Conservation (phyloP, 2,113 vertebrate genomes). For the Spheniscus mendiculus region DNA sequence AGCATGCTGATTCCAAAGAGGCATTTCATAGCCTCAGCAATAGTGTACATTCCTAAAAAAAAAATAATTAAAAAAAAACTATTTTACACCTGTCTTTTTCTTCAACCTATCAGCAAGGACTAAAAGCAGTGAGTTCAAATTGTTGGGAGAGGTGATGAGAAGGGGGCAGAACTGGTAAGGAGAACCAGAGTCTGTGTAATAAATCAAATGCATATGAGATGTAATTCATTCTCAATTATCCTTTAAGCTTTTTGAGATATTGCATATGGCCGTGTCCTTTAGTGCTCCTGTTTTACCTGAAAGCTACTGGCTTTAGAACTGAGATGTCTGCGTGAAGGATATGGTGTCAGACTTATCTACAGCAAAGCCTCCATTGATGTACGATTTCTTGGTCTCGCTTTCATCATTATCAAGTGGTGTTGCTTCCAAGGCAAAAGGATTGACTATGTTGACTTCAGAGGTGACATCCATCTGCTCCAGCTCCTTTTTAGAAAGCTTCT, state of each 20-base stretch:
- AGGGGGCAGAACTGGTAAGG: background rate
- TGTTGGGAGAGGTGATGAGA: background rate
- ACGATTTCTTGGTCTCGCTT: conserved; percentile 87
- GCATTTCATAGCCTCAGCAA: conserved; percentile 18
- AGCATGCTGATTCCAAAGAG: conserved; percentile 41
- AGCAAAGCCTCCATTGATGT: conserved; percentile 93
- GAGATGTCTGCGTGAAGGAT: conserved; percentile 96
- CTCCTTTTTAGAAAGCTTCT: conserved; percentile 92
- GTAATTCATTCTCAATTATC: background rate
- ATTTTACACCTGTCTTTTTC: conserved; percentile 40
- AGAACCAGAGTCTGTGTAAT: conserved; percentile 35
- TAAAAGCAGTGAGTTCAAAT: conserved; percentile 31
- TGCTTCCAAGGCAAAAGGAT: conserved; percentile 92
- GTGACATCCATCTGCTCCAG: conserved; percentile 88
- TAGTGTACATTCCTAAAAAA: background rate
- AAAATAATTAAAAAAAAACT: background rate
- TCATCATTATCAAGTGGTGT: conserved; percentile 84
- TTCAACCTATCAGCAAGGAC: conserved; percentile 13
- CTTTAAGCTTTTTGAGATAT: conserved; percentile 41
- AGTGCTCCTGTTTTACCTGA: background rate
- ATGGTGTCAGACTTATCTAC: conserved; percentile 94
- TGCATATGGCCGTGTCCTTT: conserved; percentile 21
- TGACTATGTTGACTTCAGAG: conserved; percentile 89
- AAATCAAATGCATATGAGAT: conserved; percentile 52
- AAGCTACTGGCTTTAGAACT: conserved; percentile 82